A percentile compares a stretch with the other conserved stretches of the same genome.
These are phyloP conservation scores for rabbit (Oryctolagus cuniculus) DNA, from an alignment of 2,113 vertebrate species.

Conservation along the genomic window mOryCun1.1 NC_091434.1:100935501-100936000, in stretches of 20 bases:
- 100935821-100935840: constrained; percentile 61
- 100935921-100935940: constrained; percentile 82
- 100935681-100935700: neutral
- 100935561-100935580: neutral
- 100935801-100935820: constrained; percentile 69
- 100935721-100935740: neutral
- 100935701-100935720: neutral
- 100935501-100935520: neutral
- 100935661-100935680: neutral
- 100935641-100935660: neutral
- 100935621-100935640: neutral
- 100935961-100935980: constrained; percentile 73
- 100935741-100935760: constrained; percentile 26
- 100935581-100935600: too few species aligned
- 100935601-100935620: neutral
- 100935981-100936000: constrained; percentile 68
- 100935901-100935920: constrained; percentile 75
- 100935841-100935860: constrained; percentile 77
- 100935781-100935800: constrained; percentile 74
- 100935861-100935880: constrained; percentile 74
- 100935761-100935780: constrained; percentile 11
- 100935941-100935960: constrained; percentile 60
- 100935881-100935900: constrained; percentile 75
- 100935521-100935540: neutral
- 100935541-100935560: neutral